Evolutionary conservation across 2,888 invertebrate genomes (phyloP), one percentile per base, ranked within the genome.

Genomic region (Cetonia aurata): DNA sequence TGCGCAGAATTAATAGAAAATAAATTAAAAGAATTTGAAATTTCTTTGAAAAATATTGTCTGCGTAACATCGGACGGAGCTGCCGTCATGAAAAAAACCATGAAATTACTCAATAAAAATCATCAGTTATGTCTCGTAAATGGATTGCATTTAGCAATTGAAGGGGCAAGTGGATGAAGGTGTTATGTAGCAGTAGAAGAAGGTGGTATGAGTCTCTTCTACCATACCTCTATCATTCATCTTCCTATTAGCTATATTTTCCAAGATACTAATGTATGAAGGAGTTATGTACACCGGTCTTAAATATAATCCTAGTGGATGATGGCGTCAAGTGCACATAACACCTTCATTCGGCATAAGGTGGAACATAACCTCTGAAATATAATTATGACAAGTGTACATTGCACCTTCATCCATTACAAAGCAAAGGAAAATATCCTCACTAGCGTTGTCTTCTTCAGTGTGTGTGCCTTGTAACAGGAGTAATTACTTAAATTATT

Each of bases 81-180:
- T n/a, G n/a, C n/a, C n/a, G n/a, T n/a, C n/a, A n/a, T n/a, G n/a
- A n/a, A n/a, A n/a, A n/a, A n/a, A n/a, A n/a, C n/a, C n/a, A n/a
- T n/a, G n/a, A n/a, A n/a, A n/a, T n/a, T n/a, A n/a, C n/a, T n/a
- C n/a, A n/a, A n/a, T n/a, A n/a, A n/a, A n/a, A n/a, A n/a, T n/a
- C n/a, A n/a, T n/a, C n/a, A n/a, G n/a, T n/a, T n/a, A n/a, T n/a
- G n/a, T n/a, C n/a, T n/a, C n/a, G n/a, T n/a, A n/a, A n/a, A n/a
- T n/a, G n/a, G n/a, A n/a, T 33, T 44, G 44, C 12, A 13, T 13
- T 6, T 44, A 17, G n/a, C 15, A 48, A 48, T 48, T 48, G 6
- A 48, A 48, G 48, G 13, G n/a, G 12, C 48, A 8, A 48, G 48
- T 48, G 48, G 48, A 48, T 48, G 17, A 48, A 48, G 13, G 48